Conservation (phyloP, 2,888 invertebrate species). For the Agrotis exclamationis region DNA sequence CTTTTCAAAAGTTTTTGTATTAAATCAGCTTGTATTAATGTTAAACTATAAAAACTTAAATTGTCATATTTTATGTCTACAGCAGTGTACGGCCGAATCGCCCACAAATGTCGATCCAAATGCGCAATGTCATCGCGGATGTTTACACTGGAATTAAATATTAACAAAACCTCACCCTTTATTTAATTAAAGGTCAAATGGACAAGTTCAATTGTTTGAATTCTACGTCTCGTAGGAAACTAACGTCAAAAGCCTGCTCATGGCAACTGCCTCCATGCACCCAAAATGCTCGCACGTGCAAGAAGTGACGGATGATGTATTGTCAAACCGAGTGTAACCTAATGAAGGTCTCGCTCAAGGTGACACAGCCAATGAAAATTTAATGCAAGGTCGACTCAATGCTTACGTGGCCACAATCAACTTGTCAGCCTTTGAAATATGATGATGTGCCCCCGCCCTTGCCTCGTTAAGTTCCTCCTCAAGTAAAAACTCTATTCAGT, state of each 20-base stretch:
- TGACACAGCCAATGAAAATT: slow-evolving; percentile 82
- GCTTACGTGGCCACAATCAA: slow-evolving; percentile 82
- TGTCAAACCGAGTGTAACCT: slow-evolving; percentile 42
- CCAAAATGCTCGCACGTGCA: slow-evolving; percentile 18
- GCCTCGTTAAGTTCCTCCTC: slow-evolving; percentile 72
- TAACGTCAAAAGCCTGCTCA: not conserved
- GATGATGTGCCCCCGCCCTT: slow-evolving; percentile 70
- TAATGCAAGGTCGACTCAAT: slow-evolving; percentile 78
- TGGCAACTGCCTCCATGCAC: slow-evolving; percentile 1
- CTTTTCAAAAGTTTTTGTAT: not conserved
- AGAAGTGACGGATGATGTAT: slow-evolving; percentile 44
- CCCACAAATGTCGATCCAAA: slow-evolving; percentile 8
- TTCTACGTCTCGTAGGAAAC: slow-evolving; percentile 34
- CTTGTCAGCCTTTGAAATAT: slow-evolving; percentile 85
- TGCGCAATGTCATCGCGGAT: slow-evolving; percentile 12
- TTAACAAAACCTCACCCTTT: slow-evolving; percentile 15
- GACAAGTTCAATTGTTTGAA: slow-evolving; percentile 35
- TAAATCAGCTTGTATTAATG: not conserved
- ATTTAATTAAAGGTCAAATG: slow-evolving; percentile 11
- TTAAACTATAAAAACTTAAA: not conserved
- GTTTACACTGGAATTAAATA: slow-evolving; percentile 14
- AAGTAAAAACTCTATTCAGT: slow-evolving; percentile 65
- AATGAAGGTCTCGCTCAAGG: slow-evolving; percentile 78
- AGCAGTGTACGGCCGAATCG: not conserved
- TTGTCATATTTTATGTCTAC: not conserved